Conservation (phyloP, 2,113 vertebrate genomes). For the Ictalurus punctatus region DNA sequence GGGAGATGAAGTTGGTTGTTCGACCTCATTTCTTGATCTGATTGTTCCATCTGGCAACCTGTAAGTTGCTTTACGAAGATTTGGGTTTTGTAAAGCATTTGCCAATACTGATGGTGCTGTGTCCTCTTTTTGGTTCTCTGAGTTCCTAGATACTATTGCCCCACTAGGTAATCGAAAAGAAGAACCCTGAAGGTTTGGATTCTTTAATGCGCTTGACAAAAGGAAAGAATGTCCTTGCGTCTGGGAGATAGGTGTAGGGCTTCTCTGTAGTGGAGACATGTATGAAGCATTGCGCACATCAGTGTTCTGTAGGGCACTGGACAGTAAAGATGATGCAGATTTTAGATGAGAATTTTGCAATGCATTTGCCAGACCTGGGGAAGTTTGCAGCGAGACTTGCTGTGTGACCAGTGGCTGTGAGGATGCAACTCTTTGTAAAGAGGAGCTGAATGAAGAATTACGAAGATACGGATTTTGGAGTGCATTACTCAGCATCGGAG, state of each 20-base stretch:
- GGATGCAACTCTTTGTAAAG: conserved; percentile 49
- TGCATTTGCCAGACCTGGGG: conserved; percentile 42
- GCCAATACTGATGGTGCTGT: conserved; percentile 43
- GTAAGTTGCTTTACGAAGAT: conserved; percentile 55
- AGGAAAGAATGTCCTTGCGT: conserved; percentile 45
- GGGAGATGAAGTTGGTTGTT: conserved; percentile 38
- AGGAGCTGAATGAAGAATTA: conserved; percentile 46
- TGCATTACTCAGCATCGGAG: conserved; percentile 46
- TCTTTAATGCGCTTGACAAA: conserved; percentile 53
- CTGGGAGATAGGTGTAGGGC: conserved; percentile 54
- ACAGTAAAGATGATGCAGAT: conserved; percentile 55
- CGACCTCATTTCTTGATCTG: conserved; percentile 44
- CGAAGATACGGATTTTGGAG: conserved; percentile 51
- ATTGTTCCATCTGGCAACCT: conserved; percentile 56
- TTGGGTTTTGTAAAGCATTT: conserved; percentile 57
- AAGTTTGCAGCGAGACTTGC: conserved; percentile 27
- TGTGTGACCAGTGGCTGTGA: conserved; percentile 36
- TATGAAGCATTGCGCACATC: conserved; percentile 62
- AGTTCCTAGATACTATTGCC: conserved; percentile 30
- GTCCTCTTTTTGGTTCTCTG: conserved; percentile 37
- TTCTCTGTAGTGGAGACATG: conserved; percentile 60
- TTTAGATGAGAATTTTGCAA: conserved; percentile 48
- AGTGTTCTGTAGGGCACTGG: conserved; percentile 60
- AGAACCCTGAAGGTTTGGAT: conserved; percentile 48
- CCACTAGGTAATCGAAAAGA: conserved; percentile 48